Percentiles rank a stretch among this genome's conserved stretches.
phyloP scores from a whole-genome alignment of 2,888 invertebrate genomes.

The Rambutsinella grinnellia region DNA sequence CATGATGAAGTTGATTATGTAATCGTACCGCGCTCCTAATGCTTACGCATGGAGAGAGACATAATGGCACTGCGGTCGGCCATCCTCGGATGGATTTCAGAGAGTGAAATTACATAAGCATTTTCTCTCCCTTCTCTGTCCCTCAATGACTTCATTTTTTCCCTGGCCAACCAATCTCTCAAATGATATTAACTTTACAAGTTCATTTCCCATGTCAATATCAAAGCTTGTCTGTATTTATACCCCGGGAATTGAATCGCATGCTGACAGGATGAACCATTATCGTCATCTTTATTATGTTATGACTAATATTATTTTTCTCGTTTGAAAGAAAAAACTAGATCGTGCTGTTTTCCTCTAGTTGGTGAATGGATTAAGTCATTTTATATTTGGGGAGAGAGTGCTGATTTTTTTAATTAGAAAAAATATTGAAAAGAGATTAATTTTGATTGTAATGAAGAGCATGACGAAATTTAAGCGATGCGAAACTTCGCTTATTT shows the following conservation, averaged over 20 bases:
- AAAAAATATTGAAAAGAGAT: too few relatives aligned
- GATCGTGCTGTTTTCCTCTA: too few relatives aligned
- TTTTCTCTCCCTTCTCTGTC: slow-evolving; percentile 2
- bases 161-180: slow-evolving; percentile 2
- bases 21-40: slow-evolving; percentile 44
- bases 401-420: too few relatives aligned
- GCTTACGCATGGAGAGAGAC: slow-evolving; percentile 41
- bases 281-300: slow-evolving; percentile 36
- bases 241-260: slow-evolving; percentile 46
- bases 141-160: slow-evolving; percentile 12
- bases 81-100: background rate
- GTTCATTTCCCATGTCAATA: slow-evolving; percentile 58
- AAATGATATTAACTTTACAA: slow-evolving; percentile 45
- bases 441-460: too few relatives aligned
- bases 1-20: slow-evolving; percentile 51
- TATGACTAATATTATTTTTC: slow-evolving; percentile 36
- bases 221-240: slow-evolving; percentile 17
- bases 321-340: too few relatives aligned
- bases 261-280: slow-evolving; percentile 57
- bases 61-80: slow-evolving; percentile 54
- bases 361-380: too few relatives aligned
- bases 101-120: slow-evolving; percentile 18
- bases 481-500: too few relatives aligned
- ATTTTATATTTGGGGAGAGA: too few relatives aligned
- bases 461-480: too few relatives aligned